Evolutionary conservation across 2,113 vertebrate genomes (phyloP), one percentile per base, ranked within the genome.

Genomic region (Vulpes ferrilata): DNA sequence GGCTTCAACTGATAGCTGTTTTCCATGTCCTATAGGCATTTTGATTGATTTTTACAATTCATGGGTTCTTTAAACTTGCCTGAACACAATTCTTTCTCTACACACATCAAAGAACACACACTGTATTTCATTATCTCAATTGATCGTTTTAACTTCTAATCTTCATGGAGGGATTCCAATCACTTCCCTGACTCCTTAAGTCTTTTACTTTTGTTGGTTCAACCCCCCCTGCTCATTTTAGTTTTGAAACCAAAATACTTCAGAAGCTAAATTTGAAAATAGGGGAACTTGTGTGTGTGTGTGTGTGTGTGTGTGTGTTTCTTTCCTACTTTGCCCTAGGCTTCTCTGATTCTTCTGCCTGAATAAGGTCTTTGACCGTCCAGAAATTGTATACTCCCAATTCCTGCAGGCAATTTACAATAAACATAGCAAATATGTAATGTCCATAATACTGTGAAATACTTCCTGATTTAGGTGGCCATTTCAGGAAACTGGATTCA

Each of bases 121-220:
- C 30, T n/a, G 35, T 86, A 97, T 98, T 97, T 98, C 97, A 96
- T 97, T 98, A 95, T 87, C 93, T 97, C 95, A 97, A 82, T 76
- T 93, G 87, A 43, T 96, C 20, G 7, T 97, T 96, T 93, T 98
- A 95, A 69, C 57, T 93, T 98, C 32, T 23, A 53, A 79, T 93
- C 71, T 97, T 96, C 96, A 73, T 69, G 84, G 17, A 97, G 97
- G 78, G 19, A 16, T 23, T 94, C 38, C 81, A 64, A 81, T 93
- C 0, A 32, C 32, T 95, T 96, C 74, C 12, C 71, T 96, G 90
- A 69, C 71, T 96, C 38, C 78, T 25, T 90, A 95, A 93, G 53
- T 95, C 73, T 65, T 93, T 94, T 81, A 85, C 35, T 85, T 83
- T 80, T 86, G 90, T 35, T 94, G 90, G 13, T 89, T 91, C 96